Percentiles rank a stretch among this genome's conserved stretches.
phyloP scores from a whole-genome alignment of 2,888 invertebrate species.

The Slavum lentiscoides region DNA sequence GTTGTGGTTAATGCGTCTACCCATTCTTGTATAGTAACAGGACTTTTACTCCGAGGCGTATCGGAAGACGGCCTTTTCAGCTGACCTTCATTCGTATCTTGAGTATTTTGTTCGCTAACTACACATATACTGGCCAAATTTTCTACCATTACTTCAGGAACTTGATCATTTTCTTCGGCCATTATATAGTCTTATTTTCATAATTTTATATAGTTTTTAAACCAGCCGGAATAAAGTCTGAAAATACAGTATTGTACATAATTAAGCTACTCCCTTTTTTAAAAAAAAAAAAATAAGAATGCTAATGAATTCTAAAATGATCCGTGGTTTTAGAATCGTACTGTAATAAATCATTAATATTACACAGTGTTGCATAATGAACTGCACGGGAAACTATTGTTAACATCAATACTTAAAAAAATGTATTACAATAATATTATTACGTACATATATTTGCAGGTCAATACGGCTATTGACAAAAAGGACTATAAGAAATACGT shows the following conservation, averaged over 20 bases:
- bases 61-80: slow-evolving; percentile 28
- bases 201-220: neutral
- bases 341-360: too few relatives aligned
- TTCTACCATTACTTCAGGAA: slow-evolving; percentile 43
- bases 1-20: slow-evolving; percentile 69
- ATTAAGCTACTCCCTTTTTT: too few relatives aligned
- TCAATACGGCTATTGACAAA: neutral
- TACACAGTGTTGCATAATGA: too few relatives aligned
- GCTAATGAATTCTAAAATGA: too few relatives aligned
- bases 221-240: neutral
- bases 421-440: neutral
- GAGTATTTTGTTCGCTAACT: slow-evolving; percentile 21
- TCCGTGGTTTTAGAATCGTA: too few relatives aligned
- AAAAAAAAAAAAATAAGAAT: too few relatives aligned
- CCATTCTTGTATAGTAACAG: slow-evolving; percentile 74
- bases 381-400: too few relatives aligned
- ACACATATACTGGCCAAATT: neutral
- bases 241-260: neutral
- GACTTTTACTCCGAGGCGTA: slow-evolving; percentile 62
- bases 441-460: neutral
- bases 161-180: slow-evolving; percentile 28
- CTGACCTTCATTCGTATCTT: slow-evolving; percentile 27
- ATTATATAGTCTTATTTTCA: slow-evolving; percentile 29
- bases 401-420: too few relatives aligned
- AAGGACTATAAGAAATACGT: neutral